These are phyloP conservation scores for Clarias batrachus DNA, from an alignment of 2,113 vertebrate species.

Conservation along the genomic window DNA sequence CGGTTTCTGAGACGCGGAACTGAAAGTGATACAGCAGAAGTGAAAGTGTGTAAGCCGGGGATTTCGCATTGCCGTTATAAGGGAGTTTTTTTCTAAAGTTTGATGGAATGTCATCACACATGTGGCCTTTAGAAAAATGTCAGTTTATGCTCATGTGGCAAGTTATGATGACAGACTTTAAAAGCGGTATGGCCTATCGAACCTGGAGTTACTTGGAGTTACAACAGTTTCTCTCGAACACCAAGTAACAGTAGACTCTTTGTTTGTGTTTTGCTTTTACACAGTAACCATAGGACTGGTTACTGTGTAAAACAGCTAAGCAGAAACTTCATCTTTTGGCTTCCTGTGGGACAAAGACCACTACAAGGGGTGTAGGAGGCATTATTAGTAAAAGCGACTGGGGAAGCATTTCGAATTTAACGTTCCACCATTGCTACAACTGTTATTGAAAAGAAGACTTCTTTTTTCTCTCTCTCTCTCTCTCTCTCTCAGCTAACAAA, in stretches of 20 bases:
- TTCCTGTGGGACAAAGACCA: background rate
- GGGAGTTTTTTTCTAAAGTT: constrained; percentile 47
- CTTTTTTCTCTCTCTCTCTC: background rate
- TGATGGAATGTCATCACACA: constrained; percentile 19
- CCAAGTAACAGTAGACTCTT: background rate
- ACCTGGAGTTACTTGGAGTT: background rate
- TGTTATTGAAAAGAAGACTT: background rate
- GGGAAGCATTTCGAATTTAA: background rate
- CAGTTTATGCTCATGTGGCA: background rate
- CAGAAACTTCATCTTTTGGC: constrained; percentile 1
- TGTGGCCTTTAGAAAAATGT: constrained; percentile 21
- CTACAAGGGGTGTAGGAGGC: background rate
- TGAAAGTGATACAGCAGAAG: constrained; percentile 58
- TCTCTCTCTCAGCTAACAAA: background rate
- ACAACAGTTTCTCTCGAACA: background rate
- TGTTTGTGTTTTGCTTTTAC: constrained; percentile 15
- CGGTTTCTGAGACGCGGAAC: constrained; percentile 49
- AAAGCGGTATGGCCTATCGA: background rate
- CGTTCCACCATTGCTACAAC: background rate
- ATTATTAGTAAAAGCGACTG: background rate
- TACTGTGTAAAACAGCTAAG: background rate
- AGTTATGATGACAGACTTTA: background rate
- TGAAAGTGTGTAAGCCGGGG: constrained; percentile 51
- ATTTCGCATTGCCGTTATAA: constrained; percentile 48
- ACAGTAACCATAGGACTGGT: background rate